Evolutionary conservation across 2,888 invertebrate species (phyloP), one percentile per base, ranked within the genome.

Genomic region (Eudemis profundana): DNA sequence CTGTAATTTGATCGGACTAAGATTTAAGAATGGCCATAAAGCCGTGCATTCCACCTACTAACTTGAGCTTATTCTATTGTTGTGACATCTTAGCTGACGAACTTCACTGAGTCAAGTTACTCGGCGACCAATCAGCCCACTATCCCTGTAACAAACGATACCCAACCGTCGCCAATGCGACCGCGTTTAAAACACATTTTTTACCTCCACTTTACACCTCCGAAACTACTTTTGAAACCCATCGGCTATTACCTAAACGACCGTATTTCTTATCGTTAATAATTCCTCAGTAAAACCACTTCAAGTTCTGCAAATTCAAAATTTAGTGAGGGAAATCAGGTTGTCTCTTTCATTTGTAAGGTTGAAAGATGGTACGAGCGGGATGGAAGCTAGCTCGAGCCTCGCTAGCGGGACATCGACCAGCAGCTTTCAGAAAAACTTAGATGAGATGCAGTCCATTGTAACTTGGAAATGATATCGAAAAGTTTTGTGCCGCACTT

Each of bases 361-460:
- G 69, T 61, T 61, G 68, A 68, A 61, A 69, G 33, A 61, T 61
- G 66, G 80, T 77, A 70, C 70, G 84, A 89, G 68, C 79, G 79
- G 72, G 89, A 89, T 67, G 70, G 75, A 67, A 71, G 70, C 81
- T 72, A 84, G 86, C 85, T 87, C 78, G 80, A 88, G 85, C 76
- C 84, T 85, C 78, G 79, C 86, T 90, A 90, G 91, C 90, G 91
- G 91, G 90, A 91, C 90, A 90, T 90, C 90, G 90, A 90, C 91
- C 90, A 91, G 89, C 90, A 90, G 89, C 90, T 90, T 91, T 90
- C 87, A 89, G 89, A 91, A 90, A 87, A 90, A 90, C 87, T 82
- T 84, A 69, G 73, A 68, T 71, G 78, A 78, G 74, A 72, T 66
- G 67, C 73, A 70, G 69, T 84, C 75, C 61, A 70, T 78, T 86